A percentile compares a stretch with the other conserved stretches of the same genome.
phyloP scores from a whole-genome alignment of 2,113 vertebrate species.

The Halichoerus grypus region DNA sequence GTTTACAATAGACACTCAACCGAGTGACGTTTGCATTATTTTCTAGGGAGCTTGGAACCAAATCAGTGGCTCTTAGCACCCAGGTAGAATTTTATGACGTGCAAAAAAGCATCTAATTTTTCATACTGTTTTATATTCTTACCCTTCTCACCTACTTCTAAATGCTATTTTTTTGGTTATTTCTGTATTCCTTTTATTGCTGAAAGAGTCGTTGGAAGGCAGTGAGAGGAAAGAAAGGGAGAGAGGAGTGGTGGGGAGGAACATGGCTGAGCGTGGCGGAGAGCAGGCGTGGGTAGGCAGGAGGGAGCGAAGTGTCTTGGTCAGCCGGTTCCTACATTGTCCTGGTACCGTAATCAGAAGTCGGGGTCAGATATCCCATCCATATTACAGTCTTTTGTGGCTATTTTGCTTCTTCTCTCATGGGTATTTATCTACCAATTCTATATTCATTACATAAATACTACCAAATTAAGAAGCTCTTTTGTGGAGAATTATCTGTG shows the following conservation, averaged over 20 bases:
- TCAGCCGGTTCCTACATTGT: rapidly evolving
- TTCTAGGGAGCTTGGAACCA: not conserved
- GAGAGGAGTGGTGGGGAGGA: not conserved
- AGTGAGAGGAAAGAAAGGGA: not conserved
- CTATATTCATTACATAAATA: not conserved
- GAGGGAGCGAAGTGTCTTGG: rapidly evolving
- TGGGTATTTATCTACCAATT: not conserved
- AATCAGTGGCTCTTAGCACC: not conserved
- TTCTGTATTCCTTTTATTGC: not conserved
- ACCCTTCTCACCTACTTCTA: not conserved
- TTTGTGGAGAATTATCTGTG: not conserved
- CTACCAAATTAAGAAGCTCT: not conserved
- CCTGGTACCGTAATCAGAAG: not conserved
- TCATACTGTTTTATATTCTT: not conserved
- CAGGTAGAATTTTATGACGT: not conserved
- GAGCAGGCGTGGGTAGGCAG: not conserved
- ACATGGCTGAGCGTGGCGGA: rapidly evolving
- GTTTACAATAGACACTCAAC: not conserved
- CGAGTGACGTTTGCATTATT: not conserved
- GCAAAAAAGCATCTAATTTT: not conserved
- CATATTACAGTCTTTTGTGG: rapidly evolving
- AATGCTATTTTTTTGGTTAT: not conserved
- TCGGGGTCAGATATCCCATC: not conserved
- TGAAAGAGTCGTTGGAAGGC: not conserved
- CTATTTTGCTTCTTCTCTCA: not conserved